Conservation (phyloP, 2,113 vertebrate genomes). For the Zapus hudsonius region DNA sequence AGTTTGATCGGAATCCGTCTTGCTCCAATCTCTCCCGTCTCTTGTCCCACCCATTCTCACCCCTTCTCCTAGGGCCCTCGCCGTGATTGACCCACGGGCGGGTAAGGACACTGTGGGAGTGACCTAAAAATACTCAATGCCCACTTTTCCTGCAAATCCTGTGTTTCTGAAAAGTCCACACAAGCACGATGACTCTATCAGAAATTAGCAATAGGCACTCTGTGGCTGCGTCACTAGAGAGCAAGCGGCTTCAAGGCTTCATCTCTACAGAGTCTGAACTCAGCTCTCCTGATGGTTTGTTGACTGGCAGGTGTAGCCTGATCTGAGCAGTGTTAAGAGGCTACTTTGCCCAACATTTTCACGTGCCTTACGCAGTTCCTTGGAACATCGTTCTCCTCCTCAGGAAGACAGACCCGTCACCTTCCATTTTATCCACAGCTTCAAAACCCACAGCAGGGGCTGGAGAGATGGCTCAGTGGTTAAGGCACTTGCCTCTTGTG, state of each 20-base stretch:
- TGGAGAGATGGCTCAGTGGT: no score
- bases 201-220: background rate
- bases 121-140: background rate
- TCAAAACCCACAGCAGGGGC: background rate
- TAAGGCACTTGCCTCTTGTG: no score
- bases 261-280: background rate
- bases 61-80: no score
- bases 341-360: conserved; percentile 14
- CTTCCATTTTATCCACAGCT: background rate
- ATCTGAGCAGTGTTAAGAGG: background rate
- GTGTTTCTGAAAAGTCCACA: background rate
- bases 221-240: background rate
- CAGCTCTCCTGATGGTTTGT: background rate
- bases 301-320: background rate
- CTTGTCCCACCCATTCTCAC: no score
- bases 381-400: background rate
- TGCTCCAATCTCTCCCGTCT: no score
- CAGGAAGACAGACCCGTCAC: background rate
- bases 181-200: background rate
- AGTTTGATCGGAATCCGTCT: no score
- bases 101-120: no score
- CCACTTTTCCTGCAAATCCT: background rate
- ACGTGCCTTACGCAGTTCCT: background rate
- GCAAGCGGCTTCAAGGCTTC: background rate
- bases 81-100: no score